Percentiles rank a stretch among this genome's conserved stretches.
phyloP scores from a whole-genome alignment of 2,113 vertebrate genomes.

The Macquaria australasica region DNA sequence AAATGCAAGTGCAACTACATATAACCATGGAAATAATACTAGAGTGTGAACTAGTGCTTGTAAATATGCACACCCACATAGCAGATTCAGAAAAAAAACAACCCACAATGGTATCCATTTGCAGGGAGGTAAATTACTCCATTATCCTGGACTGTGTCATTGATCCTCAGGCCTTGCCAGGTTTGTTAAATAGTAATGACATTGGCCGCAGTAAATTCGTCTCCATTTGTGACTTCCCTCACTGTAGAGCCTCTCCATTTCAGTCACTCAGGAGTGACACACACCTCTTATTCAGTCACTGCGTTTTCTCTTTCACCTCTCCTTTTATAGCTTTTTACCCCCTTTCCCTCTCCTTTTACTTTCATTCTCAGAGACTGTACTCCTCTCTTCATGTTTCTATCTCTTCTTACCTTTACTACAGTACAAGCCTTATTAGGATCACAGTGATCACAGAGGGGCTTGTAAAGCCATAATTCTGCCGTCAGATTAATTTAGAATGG shows the following conservation, averaged over 20 bases:
- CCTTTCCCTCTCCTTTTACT: neutral
- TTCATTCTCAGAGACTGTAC: neutral
- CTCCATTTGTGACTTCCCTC: slow-evolving; percentile 49
- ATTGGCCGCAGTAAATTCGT: slow-evolving; percentile 50
- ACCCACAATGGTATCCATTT: slow-evolving; percentile 45
- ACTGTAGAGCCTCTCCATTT: slow-evolving; percentile 47
- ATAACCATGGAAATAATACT: slow-evolving; percentile 48
- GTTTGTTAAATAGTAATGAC: slow-evolving; percentile 74
- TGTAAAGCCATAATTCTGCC: neutral
- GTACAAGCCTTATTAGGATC: neutral
- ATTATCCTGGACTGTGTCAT: slow-evolving; percentile 63
- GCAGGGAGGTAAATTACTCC: slow-evolving; percentile 66
- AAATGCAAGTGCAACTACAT: slow-evolving; percentile 17
- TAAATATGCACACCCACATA: slow-evolving; percentile 66
- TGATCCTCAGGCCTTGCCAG: slow-evolving; percentile 51
- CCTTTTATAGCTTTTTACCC: neutral
- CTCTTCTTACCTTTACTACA: neutral
- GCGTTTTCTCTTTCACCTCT: neutral
- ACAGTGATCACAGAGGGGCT: neutral
- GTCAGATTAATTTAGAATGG: slow-evolving; percentile 1
- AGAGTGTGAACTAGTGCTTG: slow-evolving; percentile 39
- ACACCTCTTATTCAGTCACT: slow-evolving; percentile 35
- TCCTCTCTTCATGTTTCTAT: neutral
- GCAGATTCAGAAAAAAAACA: slow-evolving; percentile 20
- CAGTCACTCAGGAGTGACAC: slow-evolving; percentile 42